Conservation (phyloP, 2,113 vertebrate genomes). For the Epinephelus moara region DNA sequence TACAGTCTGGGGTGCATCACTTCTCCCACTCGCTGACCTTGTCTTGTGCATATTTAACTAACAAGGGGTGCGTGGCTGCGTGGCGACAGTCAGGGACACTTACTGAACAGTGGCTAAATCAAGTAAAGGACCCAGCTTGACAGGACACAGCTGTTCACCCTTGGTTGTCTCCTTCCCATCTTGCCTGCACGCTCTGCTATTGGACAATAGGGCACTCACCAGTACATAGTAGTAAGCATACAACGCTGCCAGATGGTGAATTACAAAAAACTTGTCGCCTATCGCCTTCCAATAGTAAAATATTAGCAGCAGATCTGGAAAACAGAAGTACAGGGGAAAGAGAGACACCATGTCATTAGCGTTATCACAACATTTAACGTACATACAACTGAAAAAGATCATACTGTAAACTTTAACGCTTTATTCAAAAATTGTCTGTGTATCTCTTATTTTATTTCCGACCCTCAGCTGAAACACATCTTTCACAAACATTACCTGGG, state of each 20-base stretch:
- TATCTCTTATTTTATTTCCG: background rate
- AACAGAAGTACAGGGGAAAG: constrained; percentile 68
- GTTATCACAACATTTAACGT: background rate
- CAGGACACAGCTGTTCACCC: constrained; percentile 79
- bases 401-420: background rate
- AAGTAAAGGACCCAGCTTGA: constrained; percentile 30
- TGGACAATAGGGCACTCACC: constrained; percentile 92
- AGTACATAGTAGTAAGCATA: constrained; percentile 96
- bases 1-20: background rate
- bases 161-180: constrained; percentile 79
- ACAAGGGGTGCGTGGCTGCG: background rate
- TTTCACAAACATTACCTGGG: background rate
- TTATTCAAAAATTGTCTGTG: background rate
- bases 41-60: constrained; percentile 1
- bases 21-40: background rate
- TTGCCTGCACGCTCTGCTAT: constrained; percentile 82
- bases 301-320: constrained; percentile 96
- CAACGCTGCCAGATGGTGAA: constrained; percentile 94
- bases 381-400: background rate
- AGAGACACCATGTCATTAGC: constrained; percentile 4
- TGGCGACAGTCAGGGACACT: background rate
- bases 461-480: background rate
- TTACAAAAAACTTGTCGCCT: constrained; percentile 96
- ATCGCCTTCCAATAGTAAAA: constrained; percentile 96
- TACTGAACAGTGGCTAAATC: background rate